Evolutionary conservation across 2,113 vertebrate species (phyloP).

Genomic region (Uropsilus gracilis): DNA sequence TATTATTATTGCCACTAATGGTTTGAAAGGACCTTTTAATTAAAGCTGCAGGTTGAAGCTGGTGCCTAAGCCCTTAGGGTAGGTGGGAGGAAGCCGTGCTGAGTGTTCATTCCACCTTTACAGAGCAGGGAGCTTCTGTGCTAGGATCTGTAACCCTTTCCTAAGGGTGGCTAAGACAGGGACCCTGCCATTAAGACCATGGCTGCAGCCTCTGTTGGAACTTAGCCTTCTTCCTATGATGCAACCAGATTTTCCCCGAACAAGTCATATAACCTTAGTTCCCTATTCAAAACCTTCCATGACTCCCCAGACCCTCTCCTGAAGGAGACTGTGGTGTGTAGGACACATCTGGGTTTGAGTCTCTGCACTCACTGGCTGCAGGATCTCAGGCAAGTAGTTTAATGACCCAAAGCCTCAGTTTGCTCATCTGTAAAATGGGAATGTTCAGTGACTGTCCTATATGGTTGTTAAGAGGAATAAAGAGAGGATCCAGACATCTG

Average conservation of each 20-base stretch:
- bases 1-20: constrained; percentile 80
- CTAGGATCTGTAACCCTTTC: neutral
- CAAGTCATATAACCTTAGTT: neutral
- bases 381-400: neutral
- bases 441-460: neutral
- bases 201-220: neutral
- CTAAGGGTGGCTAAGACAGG: neutral
- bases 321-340: neutral
- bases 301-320: neutral
- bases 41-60: constrained; percentile 73
- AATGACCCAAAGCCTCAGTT: neutral
- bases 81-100: constrained; percentile 15
- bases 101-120: neutral
- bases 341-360: neutral
- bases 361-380: neutral
- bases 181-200: neutral
- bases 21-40: constrained; percentile 81
- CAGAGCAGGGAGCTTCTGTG: neutral
- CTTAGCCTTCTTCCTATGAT: neutral
- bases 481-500: neutral
- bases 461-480: neutral
- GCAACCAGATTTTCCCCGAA: neutral
- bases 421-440: neutral
- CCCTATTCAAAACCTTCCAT: neutral
- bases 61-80: constrained; percentile 3